Evolutionary conservation across 2,888 invertebrate species (phyloP).

Genomic region (Pedicia rivosa): DNA sequence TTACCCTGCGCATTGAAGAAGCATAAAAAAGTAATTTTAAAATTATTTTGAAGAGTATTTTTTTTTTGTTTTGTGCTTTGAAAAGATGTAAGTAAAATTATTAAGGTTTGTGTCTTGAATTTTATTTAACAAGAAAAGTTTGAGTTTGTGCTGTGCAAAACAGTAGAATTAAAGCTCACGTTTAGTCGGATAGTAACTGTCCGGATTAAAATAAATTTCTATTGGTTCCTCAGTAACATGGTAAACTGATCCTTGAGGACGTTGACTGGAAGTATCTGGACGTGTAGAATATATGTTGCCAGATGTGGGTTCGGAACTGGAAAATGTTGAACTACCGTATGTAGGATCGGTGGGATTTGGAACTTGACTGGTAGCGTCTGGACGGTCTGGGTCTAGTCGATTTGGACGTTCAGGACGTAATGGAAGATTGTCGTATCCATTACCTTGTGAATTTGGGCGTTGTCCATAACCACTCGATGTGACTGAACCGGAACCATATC

Average conservation of each 20-base stretch:
- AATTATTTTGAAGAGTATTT: background rate
- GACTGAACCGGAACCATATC: background rate
- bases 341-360: no score
- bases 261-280: background rate
- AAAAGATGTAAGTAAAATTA: background rate
- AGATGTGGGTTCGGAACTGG: no score
- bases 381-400: slow-evolving; percentile 5
- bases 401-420: slow-evolving; percentile 2
- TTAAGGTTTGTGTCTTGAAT: no score
- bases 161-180: slow-evolving; percentile 5
- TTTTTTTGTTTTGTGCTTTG: background rate
- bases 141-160: no score
- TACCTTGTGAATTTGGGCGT: no score
- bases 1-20: no score
- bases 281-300: no score
- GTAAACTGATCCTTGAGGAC: slow-evolving; percentile 13
- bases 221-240: slow-evolving; percentile 22
- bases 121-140: no score
- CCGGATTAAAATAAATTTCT: slow-evolving; percentile 29
- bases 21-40: no score
- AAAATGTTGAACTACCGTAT: no score
- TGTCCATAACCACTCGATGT: background rate
- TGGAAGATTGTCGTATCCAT: background rate
- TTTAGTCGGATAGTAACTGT: slow-evolving; percentile 19
- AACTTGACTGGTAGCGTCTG: background rate